phyloP scores from a whole-genome alignment of 2,113 vertebrate species.

The Chrysochloris asiatica region DNA sequence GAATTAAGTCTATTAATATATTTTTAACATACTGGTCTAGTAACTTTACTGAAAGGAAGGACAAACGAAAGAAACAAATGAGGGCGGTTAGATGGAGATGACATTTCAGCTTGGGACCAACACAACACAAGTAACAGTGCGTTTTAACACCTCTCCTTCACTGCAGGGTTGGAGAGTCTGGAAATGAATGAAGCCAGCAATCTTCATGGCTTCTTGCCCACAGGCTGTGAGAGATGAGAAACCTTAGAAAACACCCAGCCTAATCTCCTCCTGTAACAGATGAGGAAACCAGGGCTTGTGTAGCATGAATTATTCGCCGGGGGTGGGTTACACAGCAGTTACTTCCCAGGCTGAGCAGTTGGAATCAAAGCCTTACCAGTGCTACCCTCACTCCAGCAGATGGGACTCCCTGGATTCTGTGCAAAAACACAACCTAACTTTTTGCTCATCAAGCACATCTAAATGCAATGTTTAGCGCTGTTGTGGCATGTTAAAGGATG shows the following conservation, averaged over 20 bases:
- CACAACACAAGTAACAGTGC: neutral
- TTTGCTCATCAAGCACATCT: neutral
- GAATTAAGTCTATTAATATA: neutral
- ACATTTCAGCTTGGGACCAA: neutral
- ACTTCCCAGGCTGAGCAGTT: neutral
- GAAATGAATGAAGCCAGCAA: neutral
- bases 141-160: neutral
- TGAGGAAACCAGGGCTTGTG: rapidly evolving
- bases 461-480: too few relatives aligned
- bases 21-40: neutral
- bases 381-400: neutral
- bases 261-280: too few relatives aligned
- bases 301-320: neutral
- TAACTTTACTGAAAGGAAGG: neutral
- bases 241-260: neutral
- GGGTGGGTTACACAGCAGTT: neutral
- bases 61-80: neutral
- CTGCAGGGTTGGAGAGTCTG: neutral
- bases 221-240: neutral
- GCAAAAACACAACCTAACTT: neutral
- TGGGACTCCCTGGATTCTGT: neutral
- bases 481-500: neutral
- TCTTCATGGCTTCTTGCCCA: neutral
- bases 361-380: rapidly evolving
- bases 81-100: neutral